These are phyloP conservation scores for Anableps anableps DNA, from an alignment of 2,797 vertebrate genomes.

Conservation along the genomic window DNA sequence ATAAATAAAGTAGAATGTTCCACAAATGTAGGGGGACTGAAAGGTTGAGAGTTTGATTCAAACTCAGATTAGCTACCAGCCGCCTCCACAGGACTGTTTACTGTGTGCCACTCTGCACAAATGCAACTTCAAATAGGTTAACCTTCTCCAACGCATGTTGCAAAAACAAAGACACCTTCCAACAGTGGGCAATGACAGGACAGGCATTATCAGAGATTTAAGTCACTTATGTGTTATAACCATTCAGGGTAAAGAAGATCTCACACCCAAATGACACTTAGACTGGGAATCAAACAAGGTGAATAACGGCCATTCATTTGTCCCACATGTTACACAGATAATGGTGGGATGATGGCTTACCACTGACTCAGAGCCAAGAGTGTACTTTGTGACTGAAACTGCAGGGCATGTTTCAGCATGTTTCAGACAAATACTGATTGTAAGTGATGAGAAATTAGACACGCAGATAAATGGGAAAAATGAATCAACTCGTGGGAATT, in stretches of 20 bases:
- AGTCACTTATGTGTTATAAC: too few relatives aligned
- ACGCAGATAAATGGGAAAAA: constrained; percentile 2
- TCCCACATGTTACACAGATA: constrained; percentile 53
- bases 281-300: constrained; percentile 39
- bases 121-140: constrained; percentile 35
- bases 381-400: constrained; percentile 54
- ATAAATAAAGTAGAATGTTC: constrained; percentile 38
- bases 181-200: too few relatives aligned
- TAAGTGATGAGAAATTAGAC: constrained; percentile 30
- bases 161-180: constrained; percentile 32
- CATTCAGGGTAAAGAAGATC: constrained; percentile 12
- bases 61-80: constrained; percentile 61
- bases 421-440: constrained; percentile 26
- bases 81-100: constrained; percentile 59
- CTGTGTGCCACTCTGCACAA: constrained; percentile 33
- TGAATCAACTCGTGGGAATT: constrained; percentile 6
- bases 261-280: constrained; percentile 32
- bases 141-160: constrained; percentile 33
- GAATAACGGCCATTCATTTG: constrained; percentile 37
- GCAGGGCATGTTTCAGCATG: constrained; percentile 51
- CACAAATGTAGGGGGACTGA: constrained; percentile 48
- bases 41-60: constrained; percentile 59
- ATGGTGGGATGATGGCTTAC: constrained; percentile 52
- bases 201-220: too few relatives aligned
- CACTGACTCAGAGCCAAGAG: constrained; percentile 61